These are phyloP conservation scores for Drosophila carrolli DNA, from an alignment of 1,140 invertebrate genomes.

Conservation along the genomic window DNA sequence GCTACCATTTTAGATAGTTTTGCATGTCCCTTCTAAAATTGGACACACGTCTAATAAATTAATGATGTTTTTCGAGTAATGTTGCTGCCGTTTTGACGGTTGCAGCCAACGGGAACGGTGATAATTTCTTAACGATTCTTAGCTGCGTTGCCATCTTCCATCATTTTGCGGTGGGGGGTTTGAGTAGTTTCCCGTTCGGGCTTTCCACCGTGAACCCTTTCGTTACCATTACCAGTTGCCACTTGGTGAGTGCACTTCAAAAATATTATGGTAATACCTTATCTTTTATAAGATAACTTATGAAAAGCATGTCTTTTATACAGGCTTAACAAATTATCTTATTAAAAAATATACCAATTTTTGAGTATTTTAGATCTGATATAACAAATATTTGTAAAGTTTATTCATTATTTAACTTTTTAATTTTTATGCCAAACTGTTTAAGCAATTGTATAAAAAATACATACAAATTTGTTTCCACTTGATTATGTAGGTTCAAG, in stretches of 20 bases:
- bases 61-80: conserved; percentile 21
- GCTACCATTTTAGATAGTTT: conserved; percentile 16
- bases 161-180: conserved; percentile 8
- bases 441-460: no score
- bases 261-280: neutral
- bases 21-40: conserved; percentile 25
- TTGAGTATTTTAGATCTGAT: no score
- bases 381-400: no score
- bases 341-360: no score
- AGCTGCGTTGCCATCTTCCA: conserved; percentile 8
- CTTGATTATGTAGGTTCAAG: no score
- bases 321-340: no score
- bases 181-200: neutral
- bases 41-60: conserved; percentile 26
- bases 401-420: no score
- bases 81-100: conserved; percentile 26
- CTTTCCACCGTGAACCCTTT: neutral
- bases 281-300: no score
- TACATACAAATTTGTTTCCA: no score
- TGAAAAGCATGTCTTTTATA: no score
- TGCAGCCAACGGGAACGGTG: conserved; percentile 58
- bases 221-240: neutral
- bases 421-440: no score
- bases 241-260: neutral
- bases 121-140: conserved; percentile 67